These are phyloP conservation scores for Drosophila kepulauana DNA, from an alignment of 1,140 invertebrate species.

Conservation along the genomic window DNA sequence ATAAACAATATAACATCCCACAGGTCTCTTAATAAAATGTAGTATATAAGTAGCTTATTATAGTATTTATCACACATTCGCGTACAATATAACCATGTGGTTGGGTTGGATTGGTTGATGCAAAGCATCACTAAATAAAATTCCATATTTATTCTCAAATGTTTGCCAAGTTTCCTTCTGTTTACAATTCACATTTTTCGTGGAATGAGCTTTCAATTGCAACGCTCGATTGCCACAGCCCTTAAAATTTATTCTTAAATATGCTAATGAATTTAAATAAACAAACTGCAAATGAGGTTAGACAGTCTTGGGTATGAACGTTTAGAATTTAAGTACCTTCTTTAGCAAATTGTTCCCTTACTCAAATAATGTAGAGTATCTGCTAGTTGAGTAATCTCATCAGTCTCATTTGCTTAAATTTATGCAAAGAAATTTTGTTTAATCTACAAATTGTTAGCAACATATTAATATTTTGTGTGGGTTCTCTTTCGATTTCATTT, in stretches of 20 bases:
- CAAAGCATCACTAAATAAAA: constrained; percentile 53
- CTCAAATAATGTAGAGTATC: neutral
- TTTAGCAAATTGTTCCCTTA: neutral
- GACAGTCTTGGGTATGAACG: neutral
- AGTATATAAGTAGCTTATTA: neutral
- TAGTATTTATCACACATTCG: constrained; percentile 8
- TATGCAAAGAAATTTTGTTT: constrained; percentile 47
- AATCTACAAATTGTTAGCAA: constrained; percentile 15
- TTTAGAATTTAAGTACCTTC: neutral
- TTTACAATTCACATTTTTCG: constrained; percentile 54
- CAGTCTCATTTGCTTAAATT: constrained; percentile 16
- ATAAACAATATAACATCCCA: constrained; percentile 5
- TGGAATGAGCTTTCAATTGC: constrained; percentile 16
- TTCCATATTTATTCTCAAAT: constrained; percentile 50
- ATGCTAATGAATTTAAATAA: constrained; percentile 54
- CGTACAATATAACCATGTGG: constrained; percentile 40
- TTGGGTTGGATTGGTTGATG: constrained; percentile 2
- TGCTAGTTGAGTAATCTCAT: neutral
- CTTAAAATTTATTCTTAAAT: constrained; percentile 61
- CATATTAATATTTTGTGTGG: constrained; percentile 10
- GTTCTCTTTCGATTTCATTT: constrained; percentile 5
- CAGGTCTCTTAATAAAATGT: neutral
- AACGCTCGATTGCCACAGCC: constrained; percentile 44
- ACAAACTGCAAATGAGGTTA: constrained; percentile 22
- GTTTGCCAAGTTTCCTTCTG: constrained; percentile 28